A percentile compares a stretch with the other conserved stretches of the same genome.
Evolutionary conservation across 1,140 invertebrate species (phyloP).

Genomic region (Papilio glaucus): DNA sequence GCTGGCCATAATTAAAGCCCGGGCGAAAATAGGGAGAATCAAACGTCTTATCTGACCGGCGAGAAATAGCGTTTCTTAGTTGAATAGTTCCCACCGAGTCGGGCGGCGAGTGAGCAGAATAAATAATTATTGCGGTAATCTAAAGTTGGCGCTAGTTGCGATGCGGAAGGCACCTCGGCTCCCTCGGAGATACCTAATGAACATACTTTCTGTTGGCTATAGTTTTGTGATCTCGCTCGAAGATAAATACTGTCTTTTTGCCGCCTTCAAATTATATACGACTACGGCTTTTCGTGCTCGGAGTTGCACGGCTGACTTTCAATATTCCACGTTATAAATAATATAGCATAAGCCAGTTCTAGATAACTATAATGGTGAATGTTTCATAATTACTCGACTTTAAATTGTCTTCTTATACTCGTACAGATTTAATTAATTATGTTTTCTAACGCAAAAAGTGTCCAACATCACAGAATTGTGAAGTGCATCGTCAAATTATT

Average conservation of each 20-base stretch:
- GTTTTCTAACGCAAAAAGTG: no score
- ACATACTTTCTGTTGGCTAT: conserved; percentile 63
- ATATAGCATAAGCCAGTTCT: no score
- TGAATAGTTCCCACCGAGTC: conserved; percentile 77
- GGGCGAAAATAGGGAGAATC: conserved; percentile 78
- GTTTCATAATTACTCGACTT: no score
- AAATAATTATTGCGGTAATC: conserved; percentile 81
- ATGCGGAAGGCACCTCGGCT: conserved; percentile 50
- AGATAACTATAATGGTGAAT: no score
- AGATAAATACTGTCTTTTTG: conserved; percentile 19
- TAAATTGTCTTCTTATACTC: no score
- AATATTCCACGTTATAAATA: background rate
- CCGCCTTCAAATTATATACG: background rate
- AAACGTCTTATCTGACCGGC: conserved; percentile 82
- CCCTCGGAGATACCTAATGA: conserved; percentile 65
- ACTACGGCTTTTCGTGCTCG: background rate
- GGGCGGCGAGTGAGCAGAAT: conserved; percentile 78
- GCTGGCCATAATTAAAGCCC: conserved; percentile 81
- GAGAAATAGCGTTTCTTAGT: conserved; percentile 78
- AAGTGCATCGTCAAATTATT: no score
- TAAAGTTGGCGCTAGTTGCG: conserved; percentile 67
- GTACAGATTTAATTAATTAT: no score
- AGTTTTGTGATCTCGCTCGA: conserved; percentile 43
- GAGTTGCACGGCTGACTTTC: background rate
- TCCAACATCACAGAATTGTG: no score